A percentile compares a stretch with the other conserved stretches of the same genome.
Evolutionary conservation across 2,113 vertebrate genomes (phyloP).

Genomic region (Siniperca chuatsi): DNA sequence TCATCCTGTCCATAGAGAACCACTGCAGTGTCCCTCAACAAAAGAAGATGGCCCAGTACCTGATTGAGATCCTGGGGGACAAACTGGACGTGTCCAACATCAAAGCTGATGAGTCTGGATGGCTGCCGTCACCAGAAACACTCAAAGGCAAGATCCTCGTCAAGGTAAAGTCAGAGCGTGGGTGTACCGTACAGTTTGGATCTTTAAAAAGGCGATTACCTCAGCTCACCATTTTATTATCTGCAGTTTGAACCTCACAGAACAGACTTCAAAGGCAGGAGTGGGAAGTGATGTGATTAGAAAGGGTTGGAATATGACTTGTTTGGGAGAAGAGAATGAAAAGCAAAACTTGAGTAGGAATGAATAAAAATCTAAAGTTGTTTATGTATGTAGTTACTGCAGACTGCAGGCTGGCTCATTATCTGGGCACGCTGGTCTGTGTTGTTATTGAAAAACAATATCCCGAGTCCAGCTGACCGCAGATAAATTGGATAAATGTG

Average conservation of each 20-base stretch:
- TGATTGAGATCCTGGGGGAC: slow-evolving; percentile 92
- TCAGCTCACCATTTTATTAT: slow-evolving; percentile 11
- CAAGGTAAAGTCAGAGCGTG: slow-evolving; percentile 85
- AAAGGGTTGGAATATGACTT: slow-evolving; percentile 10
- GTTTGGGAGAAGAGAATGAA: slow-evolving; percentile 2
- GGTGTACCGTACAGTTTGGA: not conserved
- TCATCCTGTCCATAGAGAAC: slow-evolving; percentile 98
- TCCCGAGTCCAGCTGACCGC: not conserved
- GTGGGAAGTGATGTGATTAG: not conserved
- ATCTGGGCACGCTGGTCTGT: not conserved
- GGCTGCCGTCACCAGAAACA: slow-evolving; percentile 91
- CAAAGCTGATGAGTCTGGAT: slow-evolving; percentile 82
- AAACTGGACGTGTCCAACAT: slow-evolving; percentile 92
- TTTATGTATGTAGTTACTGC: not conserved
- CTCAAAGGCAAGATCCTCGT: slow-evolving; percentile 96
- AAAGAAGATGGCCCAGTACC: slow-evolving; percentile 98
- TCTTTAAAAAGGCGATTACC: slow-evolving; percentile 11
- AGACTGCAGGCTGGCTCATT: not conserved
- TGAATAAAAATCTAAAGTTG: not conserved
- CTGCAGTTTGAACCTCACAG: slow-evolving; percentile 4
- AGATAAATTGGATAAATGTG: slow-evolving; percentile 1
- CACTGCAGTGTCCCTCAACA: slow-evolving; percentile 97
- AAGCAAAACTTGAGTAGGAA: not conserved
- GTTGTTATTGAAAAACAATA: not conserved
- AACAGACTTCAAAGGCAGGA: slow-evolving; percentile 42